Evolutionary conservation across 2,797 vertebrate species (phyloP), one percentile per base, ranked within the genome.

Genomic region (Octomys mimax): DNA sequence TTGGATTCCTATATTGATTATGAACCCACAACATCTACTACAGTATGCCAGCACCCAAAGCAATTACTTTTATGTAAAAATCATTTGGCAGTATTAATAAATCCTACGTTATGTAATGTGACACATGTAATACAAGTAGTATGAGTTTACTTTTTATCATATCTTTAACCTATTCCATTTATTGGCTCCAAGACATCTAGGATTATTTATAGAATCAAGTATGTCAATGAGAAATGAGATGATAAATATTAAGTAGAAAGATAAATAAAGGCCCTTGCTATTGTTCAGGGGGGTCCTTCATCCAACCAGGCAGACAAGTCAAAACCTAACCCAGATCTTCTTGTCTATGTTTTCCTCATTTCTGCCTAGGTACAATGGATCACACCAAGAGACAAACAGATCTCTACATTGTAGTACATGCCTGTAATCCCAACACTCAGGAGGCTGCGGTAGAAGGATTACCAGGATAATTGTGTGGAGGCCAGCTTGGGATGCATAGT

Each of bases 171-270:
- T 39, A 77, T 70, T 83, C 21, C 36, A n/a, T 71, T 94, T 59
- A 64, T 64, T 82, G 59, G 24, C 52, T 70, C 19, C 12, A 22
- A 66, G 31, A 75, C 28, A 77, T 82, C 22, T 86, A 89, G 59
- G n/a, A 77, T 85, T 77, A 13, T 52, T 5, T 75, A 1, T 22
- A 52, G 54, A 96, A 78, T 79, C 49, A 78, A 77, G 11, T 18
- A 18, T 87, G 89, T 94, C 66, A 94, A 94, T 39, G 83, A 26
- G 62, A 73, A 94, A 57, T 73, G 61, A 86, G 92, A 42, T 24
- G 8, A 4, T 59, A 78, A 84, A 12, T 66, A 92, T 59, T 71
- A 83, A 64, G 39, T 52, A 39, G 36, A 87, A 89, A 81, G 18
- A 18, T 77, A 54, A 54, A 54, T 57, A 57, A 57, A 57, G 54